Evolutionary conservation across 2,888 invertebrate genomes (phyloP), one percentile per base, ranked within the genome.

Genomic region (Sesamia inferens): DNA sequence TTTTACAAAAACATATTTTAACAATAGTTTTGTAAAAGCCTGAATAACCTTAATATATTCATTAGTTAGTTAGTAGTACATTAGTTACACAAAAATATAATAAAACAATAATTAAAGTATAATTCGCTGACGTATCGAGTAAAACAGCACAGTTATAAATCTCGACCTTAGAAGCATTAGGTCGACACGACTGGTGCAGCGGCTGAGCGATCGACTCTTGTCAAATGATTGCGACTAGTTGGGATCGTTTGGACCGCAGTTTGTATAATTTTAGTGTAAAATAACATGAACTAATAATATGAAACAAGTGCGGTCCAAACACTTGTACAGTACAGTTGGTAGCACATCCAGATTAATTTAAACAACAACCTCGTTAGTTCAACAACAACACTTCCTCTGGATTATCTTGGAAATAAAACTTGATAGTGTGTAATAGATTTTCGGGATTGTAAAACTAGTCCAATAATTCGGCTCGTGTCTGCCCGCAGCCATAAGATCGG

Each of bases 381-480:
- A 73, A 31, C 31, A 73, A 57, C 48, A 48, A 19, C 16, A 47
- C 19, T 24, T n/a, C 5, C n/a, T 55, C 55, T n/a, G 22, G 14
- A 22, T 39, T 42, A 55, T 24, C 11, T 61, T 16, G 5, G 19
- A 39, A 48, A 73, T 22, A 71, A n/a, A 72, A 48, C 19, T 24
- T 44, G 7, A 6, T 22, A 14, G 10, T 14, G 59, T 22, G 7
- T 19, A 39, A 10, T 47, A 22, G 42, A 48, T 58, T 58, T 58
- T 57, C 6, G 11, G 14, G 22, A 16, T 13, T 51, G 5, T 44
- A 74, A 59, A 61, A 22, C 10, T 24, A 54, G 47, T 39, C 19
- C 58, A 57, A 39, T 42, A 57, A 48, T 10, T n/a, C 14, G 8
- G 31, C 11, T 11, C 22, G 73, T 47, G 55, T 71, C 47, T 47